phyloP scores from a whole-genome alignment of 2,797 vertebrate species.

The Philypnodon macrostomus region DNA sequence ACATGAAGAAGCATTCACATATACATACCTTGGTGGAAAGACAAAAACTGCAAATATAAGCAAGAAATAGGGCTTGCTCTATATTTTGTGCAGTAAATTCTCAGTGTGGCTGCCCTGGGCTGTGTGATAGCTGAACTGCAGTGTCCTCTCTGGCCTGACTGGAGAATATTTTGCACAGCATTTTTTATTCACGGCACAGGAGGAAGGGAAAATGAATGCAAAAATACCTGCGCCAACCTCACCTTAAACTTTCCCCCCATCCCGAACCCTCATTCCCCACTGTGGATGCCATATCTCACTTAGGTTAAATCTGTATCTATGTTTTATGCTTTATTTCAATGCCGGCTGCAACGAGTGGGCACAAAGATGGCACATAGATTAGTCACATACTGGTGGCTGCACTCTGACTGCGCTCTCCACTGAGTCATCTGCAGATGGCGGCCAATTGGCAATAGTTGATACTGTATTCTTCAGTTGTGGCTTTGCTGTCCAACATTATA shows the following conservation, averaged over 20 bases:
- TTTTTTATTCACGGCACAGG: conserved; percentile 67
- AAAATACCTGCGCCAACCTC: conserved; percentile 24
- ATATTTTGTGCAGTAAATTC: no score
- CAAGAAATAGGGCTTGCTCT: conserved; percentile 40
- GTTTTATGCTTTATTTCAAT: conserved; percentile 21
- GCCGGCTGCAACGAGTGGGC: conserved; percentile 62
- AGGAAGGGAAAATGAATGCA: conserved; percentile 43
- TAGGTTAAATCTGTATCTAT: conserved; percentile 63
- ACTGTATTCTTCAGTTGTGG: conserved; percentile 52
- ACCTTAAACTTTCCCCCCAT: background rate
- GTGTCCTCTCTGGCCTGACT: conserved; percentile 57
- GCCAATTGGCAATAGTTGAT: conserved; percentile 60
- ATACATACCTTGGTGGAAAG: background rate
- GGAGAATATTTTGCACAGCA: conserved; percentile 63
- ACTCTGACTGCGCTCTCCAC: no score
- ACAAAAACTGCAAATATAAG: conserved; percentile 46
- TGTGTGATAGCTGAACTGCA: conserved; percentile 65
- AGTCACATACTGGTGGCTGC: no score
- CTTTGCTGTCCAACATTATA: conserved; percentile 56
- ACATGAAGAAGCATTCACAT: background rate
- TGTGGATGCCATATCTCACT: conserved; percentile 24
- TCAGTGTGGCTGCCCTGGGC: conserved; percentile 51
- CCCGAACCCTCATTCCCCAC: background rate
- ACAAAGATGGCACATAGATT: conserved; percentile 67
- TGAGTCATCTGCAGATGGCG: conserved; percentile 68